These are phyloP conservation scores for Spodoptera frugiperda DNA, from an alignment of 1,140 invertebrate genomes.

Conservation along the genomic window DNA sequence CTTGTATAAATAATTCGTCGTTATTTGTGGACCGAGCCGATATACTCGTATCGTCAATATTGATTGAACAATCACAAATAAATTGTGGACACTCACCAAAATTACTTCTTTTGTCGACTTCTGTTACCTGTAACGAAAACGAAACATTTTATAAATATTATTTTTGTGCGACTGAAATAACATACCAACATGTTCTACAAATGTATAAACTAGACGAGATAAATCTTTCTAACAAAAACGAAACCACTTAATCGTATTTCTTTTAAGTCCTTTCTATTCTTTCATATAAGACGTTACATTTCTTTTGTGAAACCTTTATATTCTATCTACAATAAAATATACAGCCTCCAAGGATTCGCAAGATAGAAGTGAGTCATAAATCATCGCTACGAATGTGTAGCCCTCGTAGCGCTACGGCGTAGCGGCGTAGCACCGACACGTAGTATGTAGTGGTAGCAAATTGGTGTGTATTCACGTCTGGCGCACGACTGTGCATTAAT, in stretches of 20 bases:
- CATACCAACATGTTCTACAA: background rate
- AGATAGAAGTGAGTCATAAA: conserved; percentile 25
- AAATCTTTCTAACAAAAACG: conserved; percentile 14
- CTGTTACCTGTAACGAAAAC: conserved; percentile 3
- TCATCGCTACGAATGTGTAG: conserved; percentile 33
- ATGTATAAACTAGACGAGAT: background rate
- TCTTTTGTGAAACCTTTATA: conserved; percentile 31
- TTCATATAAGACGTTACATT: conserved; percentile 18
- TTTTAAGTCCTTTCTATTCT: conserved; percentile 6
- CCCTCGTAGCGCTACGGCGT: conserved; percentile 25
- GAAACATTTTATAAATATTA: background rate
- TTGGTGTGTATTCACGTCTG: conserved; percentile 27
- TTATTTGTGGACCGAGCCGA: no score
- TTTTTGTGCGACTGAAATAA: background rate
- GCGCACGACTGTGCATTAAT: conserved; percentile 22
- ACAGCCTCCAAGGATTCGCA: conserved; percentile 30
- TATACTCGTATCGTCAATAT: no score
- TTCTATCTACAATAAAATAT: conserved; percentile 38
- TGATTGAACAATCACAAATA: no score
- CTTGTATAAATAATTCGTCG: no score
- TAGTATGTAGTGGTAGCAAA: conserved; percentile 17
- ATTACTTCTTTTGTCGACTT: background rate
- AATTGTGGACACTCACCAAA: background rate
- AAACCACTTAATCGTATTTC: conserved; percentile 4
- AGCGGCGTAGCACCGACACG: conserved; percentile 13